Percentiles rank a stretch among this genome's conserved stretches.
phyloP scores from a whole-genome alignment of 2,113 vertebrate genomes.

The Blennius ocellaris region DNA sequence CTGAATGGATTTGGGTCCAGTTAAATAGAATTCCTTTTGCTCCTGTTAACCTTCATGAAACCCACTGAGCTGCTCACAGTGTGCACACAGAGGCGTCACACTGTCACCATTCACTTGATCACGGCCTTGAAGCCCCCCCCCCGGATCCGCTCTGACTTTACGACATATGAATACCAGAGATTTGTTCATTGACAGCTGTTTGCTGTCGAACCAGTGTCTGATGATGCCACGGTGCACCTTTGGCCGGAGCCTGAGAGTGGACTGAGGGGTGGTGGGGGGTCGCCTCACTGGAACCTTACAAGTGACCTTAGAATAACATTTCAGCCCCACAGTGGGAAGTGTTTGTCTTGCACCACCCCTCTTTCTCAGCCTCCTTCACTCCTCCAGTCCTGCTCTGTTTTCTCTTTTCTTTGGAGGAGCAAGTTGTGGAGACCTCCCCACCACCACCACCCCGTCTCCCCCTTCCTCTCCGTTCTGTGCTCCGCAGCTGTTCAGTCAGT shows the following conservation, averaged over 20 bases:
- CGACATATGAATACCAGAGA: slow-evolving; percentile 27
- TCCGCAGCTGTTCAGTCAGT: slow-evolving; percentile 79
- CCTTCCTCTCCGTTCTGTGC: slow-evolving; percentile 17
- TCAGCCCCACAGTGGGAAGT: slow-evolving; percentile 71
- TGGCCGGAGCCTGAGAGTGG: slow-evolving; percentile 15
- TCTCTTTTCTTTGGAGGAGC: slow-evolving; percentile 52
- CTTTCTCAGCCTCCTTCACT: slow-evolving; percentile 48
- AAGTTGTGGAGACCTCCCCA: slow-evolving; percentile 31
- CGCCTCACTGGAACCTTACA: slow-evolving; percentile 63
- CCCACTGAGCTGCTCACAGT: slow-evolving; percentile 48
- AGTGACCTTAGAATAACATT: slow-evolving; percentile 78
- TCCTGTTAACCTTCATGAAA: slow-evolving; percentile 66
- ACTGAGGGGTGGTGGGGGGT: slow-evolving; percentile 18
- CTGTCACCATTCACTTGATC: slow-evolving; percentile 68
- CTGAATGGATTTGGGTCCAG: slow-evolving; percentile 67
- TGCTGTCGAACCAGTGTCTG: slow-evolving; percentile 41
- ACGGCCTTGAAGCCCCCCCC: slow-evolving; percentile 43
- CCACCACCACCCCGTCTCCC: neutral
- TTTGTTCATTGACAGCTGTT: slow-evolving; percentile 45
- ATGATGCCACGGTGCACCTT: slow-evolving; percentile 50
- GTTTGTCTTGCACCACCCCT: slow-evolving; percentile 74
- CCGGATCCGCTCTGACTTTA: slow-evolving; percentile 23
- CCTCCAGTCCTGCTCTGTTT: slow-evolving; percentile 43
- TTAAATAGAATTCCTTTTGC: slow-evolving; percentile 75
- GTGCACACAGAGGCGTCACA: slow-evolving; percentile 42